Evolutionary conservation across 2,888 invertebrate species (phyloP).

Genomic region (Blera fallax): DNA sequence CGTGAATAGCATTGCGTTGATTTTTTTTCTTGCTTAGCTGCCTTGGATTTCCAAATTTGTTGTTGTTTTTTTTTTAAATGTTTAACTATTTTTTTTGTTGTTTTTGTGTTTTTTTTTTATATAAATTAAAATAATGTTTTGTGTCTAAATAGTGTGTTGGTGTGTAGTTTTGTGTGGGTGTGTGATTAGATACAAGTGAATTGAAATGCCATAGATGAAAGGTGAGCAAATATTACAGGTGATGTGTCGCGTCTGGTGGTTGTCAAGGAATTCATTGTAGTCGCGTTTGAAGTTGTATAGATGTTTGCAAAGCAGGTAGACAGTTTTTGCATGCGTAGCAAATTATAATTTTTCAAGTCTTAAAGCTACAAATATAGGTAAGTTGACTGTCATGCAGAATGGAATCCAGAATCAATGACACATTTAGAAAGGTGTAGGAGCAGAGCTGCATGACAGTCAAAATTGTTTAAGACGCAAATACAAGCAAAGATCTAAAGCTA

Average conservation of each 20-base stretch:
- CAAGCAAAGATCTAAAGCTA: not conserved
- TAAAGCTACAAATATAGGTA: not conserved
- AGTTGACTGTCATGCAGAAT: no score
- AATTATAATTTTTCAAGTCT: not conserved
- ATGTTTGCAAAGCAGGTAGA: not conserved
- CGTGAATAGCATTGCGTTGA: constrained; percentile 40
- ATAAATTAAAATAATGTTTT: constrained; percentile 43
- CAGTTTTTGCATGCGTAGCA: not conserved
- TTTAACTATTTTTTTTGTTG: not conserved
- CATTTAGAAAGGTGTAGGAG: no score
- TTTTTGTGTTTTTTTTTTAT: not conserved
- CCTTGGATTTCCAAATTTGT: not conserved
- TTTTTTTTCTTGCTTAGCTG: constrained; percentile 6
- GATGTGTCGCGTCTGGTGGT: constrained; percentile 19
- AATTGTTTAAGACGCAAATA: not conserved
- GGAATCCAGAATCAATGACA: no score
- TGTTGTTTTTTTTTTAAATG: not conserved
- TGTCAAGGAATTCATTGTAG: not conserved
- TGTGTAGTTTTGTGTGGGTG: constrained; percentile 2
- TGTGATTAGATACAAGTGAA: constrained; percentile 45
- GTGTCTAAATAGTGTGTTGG: constrained; percentile 2
- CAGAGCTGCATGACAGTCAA: not conserved
- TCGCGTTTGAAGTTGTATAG: not conserved
- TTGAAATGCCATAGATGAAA: constrained; percentile 18
- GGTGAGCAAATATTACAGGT: constrained; percentile 45